Percentiles rank a stretch among this genome's conserved stretches.
These are phyloP conservation scores for Steatocranus sp. DNA, from an alignment of 2,797 vertebrate genomes.

Conservation along the genomic window DNA sequence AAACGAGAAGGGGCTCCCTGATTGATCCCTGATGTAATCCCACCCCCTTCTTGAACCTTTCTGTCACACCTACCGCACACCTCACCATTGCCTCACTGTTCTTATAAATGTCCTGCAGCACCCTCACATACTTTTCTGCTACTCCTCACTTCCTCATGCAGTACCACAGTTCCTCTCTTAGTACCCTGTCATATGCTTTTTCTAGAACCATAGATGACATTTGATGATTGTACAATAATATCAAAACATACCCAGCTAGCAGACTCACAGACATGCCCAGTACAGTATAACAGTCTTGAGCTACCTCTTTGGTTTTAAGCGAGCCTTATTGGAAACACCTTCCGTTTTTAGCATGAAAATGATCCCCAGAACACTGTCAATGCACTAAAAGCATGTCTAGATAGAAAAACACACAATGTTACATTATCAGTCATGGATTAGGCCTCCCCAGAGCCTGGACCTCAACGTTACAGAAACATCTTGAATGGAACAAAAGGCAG, in stretches of 20 bases:
- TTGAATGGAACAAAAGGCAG: neutral
- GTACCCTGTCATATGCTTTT: neutral
- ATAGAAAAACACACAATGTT: neutral
- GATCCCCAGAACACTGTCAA: neutral
- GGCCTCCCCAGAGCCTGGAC: neutral
- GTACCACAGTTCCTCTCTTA: neutral
- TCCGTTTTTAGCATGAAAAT: neutral
- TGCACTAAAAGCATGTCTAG: neutral
- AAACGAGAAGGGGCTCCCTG: neutral
- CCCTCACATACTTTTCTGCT: neutral
- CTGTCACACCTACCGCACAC: neutral
- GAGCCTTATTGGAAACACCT: neutral
- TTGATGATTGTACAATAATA: neutral
- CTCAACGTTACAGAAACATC: neutral
- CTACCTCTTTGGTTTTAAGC: neutral
- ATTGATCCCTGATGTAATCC: neutral
- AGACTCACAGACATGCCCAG: constrained; percentile 25
- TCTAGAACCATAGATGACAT: neutral
- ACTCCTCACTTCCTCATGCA: neutral
- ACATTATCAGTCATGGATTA: neutral
- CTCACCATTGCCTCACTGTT: neutral
- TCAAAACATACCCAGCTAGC: neutral
- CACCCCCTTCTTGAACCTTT: neutral
- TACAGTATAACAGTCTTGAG: neutral
- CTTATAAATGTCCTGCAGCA: neutral